phyloP scores from a whole-genome alignment of 2,797 vertebrate species.

The Acanthis flammea region DNA sequence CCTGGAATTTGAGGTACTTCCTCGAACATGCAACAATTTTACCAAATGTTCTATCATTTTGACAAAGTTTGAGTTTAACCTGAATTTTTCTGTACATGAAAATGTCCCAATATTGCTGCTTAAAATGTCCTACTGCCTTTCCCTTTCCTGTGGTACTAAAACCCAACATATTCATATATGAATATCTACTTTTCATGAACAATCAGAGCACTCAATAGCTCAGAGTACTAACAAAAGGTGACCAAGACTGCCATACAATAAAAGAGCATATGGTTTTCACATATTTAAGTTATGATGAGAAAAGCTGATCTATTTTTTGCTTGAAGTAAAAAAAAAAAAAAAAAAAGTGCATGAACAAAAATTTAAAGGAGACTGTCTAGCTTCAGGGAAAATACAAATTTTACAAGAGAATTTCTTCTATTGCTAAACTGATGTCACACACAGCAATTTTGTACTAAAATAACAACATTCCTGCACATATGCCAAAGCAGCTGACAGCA shows the following conservation, averaged over 20 bases:
- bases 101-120: background rate
- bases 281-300: background rate
- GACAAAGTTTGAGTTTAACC: background rate
- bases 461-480: background rate
- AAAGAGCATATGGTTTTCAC: background rate
- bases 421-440: background rate
- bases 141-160: background rate
- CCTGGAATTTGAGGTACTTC: background rate
- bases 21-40: background rate
- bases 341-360: background rate
- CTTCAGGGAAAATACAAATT: background rate
- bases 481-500: background rate
- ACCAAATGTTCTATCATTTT: background rate
- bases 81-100: background rate
- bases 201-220: background rate
- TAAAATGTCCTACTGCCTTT: background rate
- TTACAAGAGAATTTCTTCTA: background rate
- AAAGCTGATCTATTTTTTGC: background rate
- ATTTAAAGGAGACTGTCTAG: background rate
- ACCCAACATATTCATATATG: background rate
- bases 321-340: background rate
- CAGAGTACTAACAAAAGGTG: background rate
- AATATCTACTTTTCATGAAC: background rate
- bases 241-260: background rate
- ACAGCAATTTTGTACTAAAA: background rate